These are phyloP conservation scores for Nysson spinosus DNA, from an alignment of 2,888 invertebrate species.

Conservation along the genomic window DNA sequence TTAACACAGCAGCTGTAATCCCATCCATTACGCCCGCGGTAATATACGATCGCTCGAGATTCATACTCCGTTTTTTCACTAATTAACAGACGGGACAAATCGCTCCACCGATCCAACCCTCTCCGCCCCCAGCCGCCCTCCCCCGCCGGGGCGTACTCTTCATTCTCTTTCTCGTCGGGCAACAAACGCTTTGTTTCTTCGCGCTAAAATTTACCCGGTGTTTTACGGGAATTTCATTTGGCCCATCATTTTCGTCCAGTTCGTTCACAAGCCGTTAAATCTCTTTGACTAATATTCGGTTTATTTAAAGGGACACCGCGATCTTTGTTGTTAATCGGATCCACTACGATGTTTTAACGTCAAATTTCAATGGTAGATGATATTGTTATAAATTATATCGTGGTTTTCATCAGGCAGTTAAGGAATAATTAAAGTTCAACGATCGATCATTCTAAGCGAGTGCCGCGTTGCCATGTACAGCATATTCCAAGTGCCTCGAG, in stretches of 20 bases:
- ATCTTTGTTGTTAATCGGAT: too few species aligned
- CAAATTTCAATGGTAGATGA: too few species aligned
- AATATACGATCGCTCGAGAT: slow-evolving; percentile 78
- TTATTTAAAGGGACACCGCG: too few species aligned
- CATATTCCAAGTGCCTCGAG: slow-evolving; percentile 31
- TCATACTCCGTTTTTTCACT: slow-evolving; percentile 78
- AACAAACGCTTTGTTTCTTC: slow-evolving; percentile 57
- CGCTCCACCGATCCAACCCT: slow-evolving; percentile 72
- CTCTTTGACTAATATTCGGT: slow-evolving; percentile 20
- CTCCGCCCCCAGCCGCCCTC: slow-evolving; percentile 46
- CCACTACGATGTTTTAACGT: too few species aligned
- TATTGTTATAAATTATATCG: too few species aligned
- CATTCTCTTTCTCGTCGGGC: slow-evolving; percentile 56
- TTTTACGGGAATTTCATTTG: slow-evolving; percentile 41
- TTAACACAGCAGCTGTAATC: slow-evolving; percentile 78
- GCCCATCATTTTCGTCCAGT: slow-evolving; percentile 30
- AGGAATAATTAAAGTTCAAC: slow-evolving; percentile 50
- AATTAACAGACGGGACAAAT: slow-evolving; percentile 78
- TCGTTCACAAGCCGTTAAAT: slow-evolving; percentile 22
- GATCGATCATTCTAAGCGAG: slow-evolving; percentile 53
- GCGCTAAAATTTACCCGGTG: slow-evolving; percentile 52
- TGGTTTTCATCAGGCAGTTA: too few species aligned
- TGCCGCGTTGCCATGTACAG: slow-evolving; percentile 37
- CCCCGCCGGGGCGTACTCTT: slow-evolving; percentile 53
- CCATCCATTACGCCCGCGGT: slow-evolving; percentile 77